Evolutionary conservation across 2,797 vertebrate species (phyloP).

Genomic region (Hemibagrus guttatus): DNA sequence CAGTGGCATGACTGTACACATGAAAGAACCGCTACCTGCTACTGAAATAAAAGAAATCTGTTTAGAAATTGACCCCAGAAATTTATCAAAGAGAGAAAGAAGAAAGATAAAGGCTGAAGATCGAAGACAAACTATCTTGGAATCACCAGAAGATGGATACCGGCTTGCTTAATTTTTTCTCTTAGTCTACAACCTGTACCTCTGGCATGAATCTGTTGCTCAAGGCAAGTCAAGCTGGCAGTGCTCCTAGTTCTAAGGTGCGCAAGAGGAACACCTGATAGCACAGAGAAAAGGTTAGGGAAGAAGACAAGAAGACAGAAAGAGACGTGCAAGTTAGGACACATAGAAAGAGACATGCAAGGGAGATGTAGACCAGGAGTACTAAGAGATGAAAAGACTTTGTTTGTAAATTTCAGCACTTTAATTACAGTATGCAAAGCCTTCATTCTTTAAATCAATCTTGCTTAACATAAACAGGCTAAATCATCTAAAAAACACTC

Average conservation of each 20-base stretch:
- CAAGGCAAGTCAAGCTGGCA: slow-evolving; percentile 95
- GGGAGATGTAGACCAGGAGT: neutral
- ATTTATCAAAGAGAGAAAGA: neutral
- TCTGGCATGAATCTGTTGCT: slow-evolving; percentile 93
- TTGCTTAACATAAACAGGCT: neutral
- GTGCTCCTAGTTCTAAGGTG: slow-evolving; percentile 99
- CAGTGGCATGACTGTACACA: neutral
- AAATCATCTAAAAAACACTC: neutral
- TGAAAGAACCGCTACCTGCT: neutral
- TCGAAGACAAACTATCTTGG: slow-evolving; percentile 20
- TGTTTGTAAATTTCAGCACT: neutral
- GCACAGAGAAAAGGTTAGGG: slow-evolving; percentile 87
- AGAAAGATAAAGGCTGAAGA: neutral
- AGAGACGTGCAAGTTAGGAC: slow-evolving; percentile 57
- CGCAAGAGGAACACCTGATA: slow-evolving; percentile 93
- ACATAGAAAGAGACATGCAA: slow-evolving; percentile 13
- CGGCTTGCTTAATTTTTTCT: slow-evolving; percentile 30
- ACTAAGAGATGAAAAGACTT: slow-evolving; percentile 32
- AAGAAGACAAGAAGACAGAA: slow-evolving; percentile 62
- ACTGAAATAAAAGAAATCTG: slow-evolving; percentile 16
- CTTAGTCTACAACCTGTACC: slow-evolving; percentile 83
- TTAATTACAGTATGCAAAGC: neutral
- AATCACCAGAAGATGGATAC: slow-evolving; percentile 18
- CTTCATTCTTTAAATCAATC: neutral
- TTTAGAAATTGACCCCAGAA: neutral